A percentile compares a stretch with the other conserved stretches of the same genome.
Conservation (phyloP, 1,140 invertebrate species). For the Drosophila neocordata region DNA sequence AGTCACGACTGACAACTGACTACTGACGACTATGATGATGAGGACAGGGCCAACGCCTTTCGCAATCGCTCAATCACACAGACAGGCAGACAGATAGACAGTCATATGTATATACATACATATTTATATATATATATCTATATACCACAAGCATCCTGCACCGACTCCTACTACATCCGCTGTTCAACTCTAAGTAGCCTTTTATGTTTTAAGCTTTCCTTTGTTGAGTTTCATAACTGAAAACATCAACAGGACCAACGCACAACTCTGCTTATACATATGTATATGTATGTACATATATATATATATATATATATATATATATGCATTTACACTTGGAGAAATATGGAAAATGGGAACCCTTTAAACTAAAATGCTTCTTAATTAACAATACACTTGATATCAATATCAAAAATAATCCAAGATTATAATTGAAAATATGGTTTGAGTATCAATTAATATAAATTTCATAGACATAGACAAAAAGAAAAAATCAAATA, state of each 20-base stretch:
- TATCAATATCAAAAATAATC: background rate
- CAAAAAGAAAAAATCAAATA: no score
- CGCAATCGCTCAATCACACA: conserved; percentile 19
- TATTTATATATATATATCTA: background rate
- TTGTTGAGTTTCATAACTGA: conserved; percentile 21
- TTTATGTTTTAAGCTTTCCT: conserved; percentile 21
- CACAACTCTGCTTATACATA: background rate
- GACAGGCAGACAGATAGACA: conserved; percentile 7
- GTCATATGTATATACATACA: background rate
- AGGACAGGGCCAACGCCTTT: conserved; percentile 13
- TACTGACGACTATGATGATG: conserved; percentile 11
- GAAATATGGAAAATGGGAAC: background rate
- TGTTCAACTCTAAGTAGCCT: conserved; percentile 18
- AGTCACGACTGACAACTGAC: conserved; percentile 9
- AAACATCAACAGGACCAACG: conserved; percentile 11
- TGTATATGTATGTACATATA: background rate
- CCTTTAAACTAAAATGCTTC: background rate
- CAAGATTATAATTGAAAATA: background rate
- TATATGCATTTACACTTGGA: background rate
- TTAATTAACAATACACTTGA: background rate
- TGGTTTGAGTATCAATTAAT: background rate
- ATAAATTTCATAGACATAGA: no score
- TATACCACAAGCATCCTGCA: conserved; percentile 6
- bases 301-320: background rate
- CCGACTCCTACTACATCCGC: conserved; percentile 1